phyloP scores from a whole-genome alignment of 2,888 invertebrate species.

The Tubiluchus corallicola region DNA sequence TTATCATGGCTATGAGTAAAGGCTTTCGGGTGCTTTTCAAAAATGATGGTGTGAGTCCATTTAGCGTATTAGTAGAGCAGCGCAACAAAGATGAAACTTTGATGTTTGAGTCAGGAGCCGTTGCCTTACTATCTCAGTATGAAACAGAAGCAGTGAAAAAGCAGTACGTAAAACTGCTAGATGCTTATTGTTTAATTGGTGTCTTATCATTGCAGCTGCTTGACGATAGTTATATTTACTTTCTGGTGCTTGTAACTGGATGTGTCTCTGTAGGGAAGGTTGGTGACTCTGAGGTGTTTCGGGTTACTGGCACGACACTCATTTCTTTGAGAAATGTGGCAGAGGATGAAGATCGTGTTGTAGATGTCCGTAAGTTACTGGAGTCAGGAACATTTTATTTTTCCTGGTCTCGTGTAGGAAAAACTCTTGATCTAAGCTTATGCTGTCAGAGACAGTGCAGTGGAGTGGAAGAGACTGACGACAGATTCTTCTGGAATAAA shows the following conservation, averaged over 20 bases:
- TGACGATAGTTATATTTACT: constrained; percentile 43
- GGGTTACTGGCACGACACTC: constrained; percentile 78
- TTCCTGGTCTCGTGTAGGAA: constrained; percentile 45
- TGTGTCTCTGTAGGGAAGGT: constrained; percentile 93
- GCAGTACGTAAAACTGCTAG: constrained; percentile 71
- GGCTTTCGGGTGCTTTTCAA: constrained; percentile 77
- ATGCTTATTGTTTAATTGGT: constrained; percentile 90
- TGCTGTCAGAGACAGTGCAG: constrained; percentile 75
- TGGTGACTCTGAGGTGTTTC: constrained; percentile 79
- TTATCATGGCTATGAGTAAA: constrained; percentile 79
- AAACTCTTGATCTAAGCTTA: constrained; percentile 70
- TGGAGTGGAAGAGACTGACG: constrained; percentile 58
- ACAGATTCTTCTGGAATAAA: constrained; percentile 76
- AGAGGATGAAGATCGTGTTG: constrained; percentile 28
- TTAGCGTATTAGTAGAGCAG: constrained; percentile 73
- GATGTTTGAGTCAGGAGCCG: constrained; percentile 77
- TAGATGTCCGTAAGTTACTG: constrained; percentile 46
- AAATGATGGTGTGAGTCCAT: constrained; percentile 61
- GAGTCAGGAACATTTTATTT: constrained; percentile 99
- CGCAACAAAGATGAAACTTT: constrained; percentile 66
- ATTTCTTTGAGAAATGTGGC: constrained; percentile 43
- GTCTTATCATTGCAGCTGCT: constrained; percentile 48
- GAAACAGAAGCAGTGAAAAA: constrained; percentile 76
- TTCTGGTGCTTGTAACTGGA: constrained; percentile 80
- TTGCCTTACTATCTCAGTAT: constrained; percentile 57